Base-by-base conservation (phyloP, 2,797 vertebrate species). In the Lates japonicus region DNA sequence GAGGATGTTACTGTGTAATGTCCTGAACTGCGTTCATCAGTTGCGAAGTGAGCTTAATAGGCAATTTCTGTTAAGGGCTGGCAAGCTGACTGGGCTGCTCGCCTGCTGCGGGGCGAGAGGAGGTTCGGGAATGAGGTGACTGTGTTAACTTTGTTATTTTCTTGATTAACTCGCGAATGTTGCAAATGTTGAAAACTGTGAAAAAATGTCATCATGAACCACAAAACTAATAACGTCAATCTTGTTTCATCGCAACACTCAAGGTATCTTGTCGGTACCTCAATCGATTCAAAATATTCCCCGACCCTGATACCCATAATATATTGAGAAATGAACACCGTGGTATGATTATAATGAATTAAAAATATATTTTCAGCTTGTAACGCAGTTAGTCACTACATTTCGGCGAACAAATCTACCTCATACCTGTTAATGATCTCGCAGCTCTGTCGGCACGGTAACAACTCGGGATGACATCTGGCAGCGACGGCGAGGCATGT, bases 401-500 rank as follows among this genome's bases (percentile, higher is more conserved):
- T 39, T 42, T 22, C 58, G 19, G 46, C 1, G 37, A 49, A 62
- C 61, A 60, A 46, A 82, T 69, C 57, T 76, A 72, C 64, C 63
- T 62, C 58, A 13, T 44, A 66, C 68, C 75, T 4, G n/a, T 72
- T 83, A 62, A n/a, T 41, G 79, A 89, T 85, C 84, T 71, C 74
- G 63, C 74, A 49, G 76, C 82, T 82, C 76, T 57, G 59, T 14
- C 69, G n/a, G n/a, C n/a, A n/a, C n/a, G n/a, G n/a, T 81, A 88
- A 80, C 76, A 87, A 82, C 81, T 73, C 78, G 69, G 76, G 78
- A 69, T 31, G 79, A 88, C 91, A 92, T 85, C 85, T 81, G 88
- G 87, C 91, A 74, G 81, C 68, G 42, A 79, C 80, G 29, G 77
- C 78, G n/a, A 75, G 87, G 83, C 89, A 88, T 90, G 83, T 89